These are phyloP conservation scores for Bombus sylvicola DNA, from an alignment of 1,140 invertebrate species.

Conservation along the genomic window DNA sequence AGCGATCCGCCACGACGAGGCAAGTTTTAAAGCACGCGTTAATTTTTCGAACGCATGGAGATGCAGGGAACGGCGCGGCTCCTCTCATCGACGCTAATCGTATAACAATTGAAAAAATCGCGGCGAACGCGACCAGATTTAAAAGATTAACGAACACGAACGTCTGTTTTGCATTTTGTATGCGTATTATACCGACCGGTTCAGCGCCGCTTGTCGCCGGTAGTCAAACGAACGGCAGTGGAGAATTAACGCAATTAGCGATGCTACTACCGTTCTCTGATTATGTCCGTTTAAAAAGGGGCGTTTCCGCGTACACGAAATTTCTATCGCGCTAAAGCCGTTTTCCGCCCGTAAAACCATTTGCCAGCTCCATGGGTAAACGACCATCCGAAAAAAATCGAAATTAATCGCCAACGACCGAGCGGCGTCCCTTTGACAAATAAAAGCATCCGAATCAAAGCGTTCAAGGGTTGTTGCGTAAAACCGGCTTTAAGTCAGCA, in stretches of 20 bases:
- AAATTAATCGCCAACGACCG: not conserved
- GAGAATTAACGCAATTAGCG: conserved; percentile 38
- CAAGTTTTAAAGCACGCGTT: not conserved
- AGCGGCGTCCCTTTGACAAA: no score
- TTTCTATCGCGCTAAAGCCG: not conserved
- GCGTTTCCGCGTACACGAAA: not conserved
- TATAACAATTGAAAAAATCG: not conserved
- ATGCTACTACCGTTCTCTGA: conserved; percentile 7
- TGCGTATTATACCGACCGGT: not conserved
- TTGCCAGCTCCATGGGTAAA: no score
- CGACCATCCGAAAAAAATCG: not conserved
- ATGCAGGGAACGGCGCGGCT: not conserved
- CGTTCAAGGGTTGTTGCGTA: no score
- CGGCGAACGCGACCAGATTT: conserved; percentile 16
- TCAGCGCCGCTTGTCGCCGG: not conserved
- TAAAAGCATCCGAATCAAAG: not conserved
- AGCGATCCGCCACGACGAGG: not conserved
- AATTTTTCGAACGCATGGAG: not conserved
- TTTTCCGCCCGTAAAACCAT: no score
- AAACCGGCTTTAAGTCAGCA: not conserved
- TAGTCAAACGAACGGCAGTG: conserved; percentile 2
- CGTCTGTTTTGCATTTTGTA: conserved; percentile 39
- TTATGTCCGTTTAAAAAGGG: conserved; percentile 10
- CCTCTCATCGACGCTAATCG: not conserved
- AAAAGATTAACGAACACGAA: conserved; percentile 42